Evolutionary conservation across 2,797 vertebrate species (phyloP), one percentile per base, ranked within the genome.

Genomic region (Sebastes steindachneri): DNA sequence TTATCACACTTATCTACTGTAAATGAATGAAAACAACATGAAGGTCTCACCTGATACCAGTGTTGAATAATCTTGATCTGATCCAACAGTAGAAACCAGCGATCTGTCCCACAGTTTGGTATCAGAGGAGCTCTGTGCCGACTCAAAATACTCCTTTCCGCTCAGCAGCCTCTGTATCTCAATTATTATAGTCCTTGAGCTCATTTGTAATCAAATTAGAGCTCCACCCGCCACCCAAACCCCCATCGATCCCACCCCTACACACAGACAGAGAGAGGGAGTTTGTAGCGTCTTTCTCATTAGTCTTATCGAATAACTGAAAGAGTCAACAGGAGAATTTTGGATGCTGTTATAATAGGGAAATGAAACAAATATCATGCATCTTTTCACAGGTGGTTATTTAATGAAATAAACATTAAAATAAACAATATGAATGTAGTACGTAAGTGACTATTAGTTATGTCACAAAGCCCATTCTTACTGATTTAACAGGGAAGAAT

Each of bases 131-230:
- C 58, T 83, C 48, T 23, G 1, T 31, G 5, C 2, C 6, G 28
- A 25, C 41, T 64, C 65, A 37, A 58, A 72, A 12, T 57, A 7
- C 9, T 17, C 23, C 10, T 83, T 37, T 81, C 45, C 0, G 2
- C 58, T 59, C 41, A 45, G 41, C 37, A 68, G 55, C 65, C 11
- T 31, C 19, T 72, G 25, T 14, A 2, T 53, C 77, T 70, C 84
- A 70, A 35, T 86, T 84, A 82, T 84, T 85, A 84, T 85, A 76
- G 77, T 55, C 67, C 26, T 68, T 54, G 12, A 80, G 77, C 59
- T 76, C 51, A 58, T 85, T 65, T 77, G 60, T 77, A 64, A 89
- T 83, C 55, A 33, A 80, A 83, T 90, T 76, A 83, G 60, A 68
- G 67, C 88, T 87, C 80, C 84, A 79, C 77, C 84, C 73, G 2